Evolutionary conservation across 1,140 invertebrate species (phyloP), one percentile per base, ranked within the genome.

Genomic region (Bathynomus jamesi): DNA sequence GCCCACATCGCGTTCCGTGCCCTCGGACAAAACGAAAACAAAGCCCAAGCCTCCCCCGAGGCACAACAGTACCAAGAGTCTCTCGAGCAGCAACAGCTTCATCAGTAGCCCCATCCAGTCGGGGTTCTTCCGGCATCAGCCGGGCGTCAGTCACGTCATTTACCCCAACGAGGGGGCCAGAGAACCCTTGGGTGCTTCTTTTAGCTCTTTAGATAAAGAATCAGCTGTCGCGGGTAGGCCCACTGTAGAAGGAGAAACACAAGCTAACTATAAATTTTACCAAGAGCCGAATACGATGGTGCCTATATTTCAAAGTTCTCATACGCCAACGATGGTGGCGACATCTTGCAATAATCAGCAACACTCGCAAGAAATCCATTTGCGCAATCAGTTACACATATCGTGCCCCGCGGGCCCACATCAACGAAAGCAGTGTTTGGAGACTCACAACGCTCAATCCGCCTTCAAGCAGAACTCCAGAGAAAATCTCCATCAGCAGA

Each of bases 61-160:
- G n/a, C 73, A 71, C 40, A 71, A 73, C 17, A 77, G 76, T 53
- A 76, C 61, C 68, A 71, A 61, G 25, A 73, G 67, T 31, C 61
- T 63, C 7, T 24, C 21, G 11, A 65, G 24, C 46, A 24, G 67
- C 92, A 11, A 89, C 95, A 70, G 28, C 29, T 17, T 46, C 68
- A 70, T 32, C n/a, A 61, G 30, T 29, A 70, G 60, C 30, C 62
- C 61, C 11, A 32, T 70, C 27, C n/a, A 64, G 17, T 28, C 29
- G 24, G 67, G 61, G 13, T 77, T 77, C 40, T 73, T 77, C 24
- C 60, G 76, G 25, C 76, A 77, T 32, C 76, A 77, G 29, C 76
- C 76, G 24, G 76, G 76, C 4, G 76, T 77, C 1, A 77, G 76
- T 62, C 72, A 72, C 24, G 66, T 77, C 21, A 25, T 67, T 24